Conservation (phyloP, 2,888 invertebrate genomes). For the Agriotes lineatus region DNA sequence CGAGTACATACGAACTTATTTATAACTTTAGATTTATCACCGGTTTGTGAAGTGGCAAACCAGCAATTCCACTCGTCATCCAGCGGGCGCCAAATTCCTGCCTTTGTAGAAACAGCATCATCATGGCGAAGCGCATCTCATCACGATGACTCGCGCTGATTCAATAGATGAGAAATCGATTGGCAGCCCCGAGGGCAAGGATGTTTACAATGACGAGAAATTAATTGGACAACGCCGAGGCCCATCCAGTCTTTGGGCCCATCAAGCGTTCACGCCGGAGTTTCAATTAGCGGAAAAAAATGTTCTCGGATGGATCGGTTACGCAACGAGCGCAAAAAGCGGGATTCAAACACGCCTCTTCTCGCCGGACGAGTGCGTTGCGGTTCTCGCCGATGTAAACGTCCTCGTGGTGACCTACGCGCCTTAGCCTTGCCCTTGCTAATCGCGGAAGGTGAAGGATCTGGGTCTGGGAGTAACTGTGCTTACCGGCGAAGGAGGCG, state of each 20-base stretch:
- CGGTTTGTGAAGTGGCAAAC: no score
- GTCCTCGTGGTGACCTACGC: background rate
- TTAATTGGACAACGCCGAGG: background rate
- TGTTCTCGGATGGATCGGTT: no score
- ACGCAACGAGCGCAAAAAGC: no score
- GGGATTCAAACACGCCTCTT: no score
- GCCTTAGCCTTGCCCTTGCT: background rate
- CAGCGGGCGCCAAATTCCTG: background rate
- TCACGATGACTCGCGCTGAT: slow-evolving; percentile 1
- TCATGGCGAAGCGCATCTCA: background rate
- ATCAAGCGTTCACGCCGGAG: no score
- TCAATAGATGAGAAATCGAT: slow-evolving; percentile 6
- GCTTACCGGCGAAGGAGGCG: background rate
- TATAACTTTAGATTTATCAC: no score
- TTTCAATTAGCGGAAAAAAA: no score
- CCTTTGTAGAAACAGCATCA: background rate
- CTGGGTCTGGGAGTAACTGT: background rate
- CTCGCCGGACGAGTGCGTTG: background rate
- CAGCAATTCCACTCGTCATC: background rate
- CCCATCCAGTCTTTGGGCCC: no score
- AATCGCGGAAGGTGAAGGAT: background rate
- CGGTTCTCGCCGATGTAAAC: background rate
- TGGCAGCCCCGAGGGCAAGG: background rate
- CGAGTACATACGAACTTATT: no score
- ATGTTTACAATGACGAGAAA: background rate